These are phyloP conservation scores for Botia almorhae DNA, from an alignment of 2,797 vertebrate genomes.

Conservation along the genomic window DNA sequence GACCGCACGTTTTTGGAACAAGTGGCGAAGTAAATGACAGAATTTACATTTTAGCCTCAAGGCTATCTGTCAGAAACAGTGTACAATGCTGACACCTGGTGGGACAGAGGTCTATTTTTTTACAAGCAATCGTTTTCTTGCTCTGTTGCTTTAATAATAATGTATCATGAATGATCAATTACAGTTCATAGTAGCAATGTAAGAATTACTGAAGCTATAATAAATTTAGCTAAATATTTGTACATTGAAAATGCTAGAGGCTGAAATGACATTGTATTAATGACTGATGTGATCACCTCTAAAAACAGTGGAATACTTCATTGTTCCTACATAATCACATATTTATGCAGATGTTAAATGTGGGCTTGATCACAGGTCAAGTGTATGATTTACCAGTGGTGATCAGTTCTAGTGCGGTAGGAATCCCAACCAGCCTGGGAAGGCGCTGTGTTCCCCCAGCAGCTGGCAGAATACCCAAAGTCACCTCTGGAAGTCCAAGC, in stretches of 20 bases:
- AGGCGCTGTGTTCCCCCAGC: slow-evolving; percentile 88
- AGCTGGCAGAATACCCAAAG: slow-evolving; percentile 87
- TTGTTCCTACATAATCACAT: too few species aligned
- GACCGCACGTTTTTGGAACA: background rate
- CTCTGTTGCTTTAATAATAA: background rate
- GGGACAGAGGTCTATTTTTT: background rate
- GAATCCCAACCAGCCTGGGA: slow-evolving; percentile 87
- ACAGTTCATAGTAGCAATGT: background rate
- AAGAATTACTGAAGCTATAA: background rate
- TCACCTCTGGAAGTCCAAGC: slow-evolving; percentile 90
- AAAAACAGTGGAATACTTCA: background rate
- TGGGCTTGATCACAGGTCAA: slow-evolving; percentile 17
- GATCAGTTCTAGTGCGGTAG: slow-evolving; percentile 88
- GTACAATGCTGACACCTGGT: slow-evolving; percentile 39
- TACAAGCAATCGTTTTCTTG: background rate
- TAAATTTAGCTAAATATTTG: too few species aligned
- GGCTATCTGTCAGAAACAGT: background rate
- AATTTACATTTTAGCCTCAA: background rate
- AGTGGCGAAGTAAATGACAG: background rate
- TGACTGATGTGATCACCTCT: background rate
- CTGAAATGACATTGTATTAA: too few species aligned
- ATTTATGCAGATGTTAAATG: background rate
- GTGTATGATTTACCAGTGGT: slow-evolving; percentile 80
- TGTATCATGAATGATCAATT: background rate
- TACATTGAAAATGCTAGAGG: too few species aligned